A percentile compares a stretch with the other conserved stretches of the same genome.
Evolutionary conservation across 2,888 invertebrate species (phyloP).

Genomic region (Drosophila subsilvestris): DNA sequence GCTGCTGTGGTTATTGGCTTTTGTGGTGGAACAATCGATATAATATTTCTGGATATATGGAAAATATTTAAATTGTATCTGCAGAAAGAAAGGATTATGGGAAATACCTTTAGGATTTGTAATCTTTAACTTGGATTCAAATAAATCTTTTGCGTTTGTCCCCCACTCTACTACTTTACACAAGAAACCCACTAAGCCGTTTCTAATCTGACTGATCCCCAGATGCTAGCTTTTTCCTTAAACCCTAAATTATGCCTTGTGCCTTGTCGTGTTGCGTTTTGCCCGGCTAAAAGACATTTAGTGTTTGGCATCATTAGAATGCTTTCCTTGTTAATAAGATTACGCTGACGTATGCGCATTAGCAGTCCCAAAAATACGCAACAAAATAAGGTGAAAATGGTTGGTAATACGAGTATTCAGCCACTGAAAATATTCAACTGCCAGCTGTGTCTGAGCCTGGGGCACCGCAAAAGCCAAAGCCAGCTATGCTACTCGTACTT

Average conservation of each 20-base stretch:
- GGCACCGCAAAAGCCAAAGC: conserved; percentile 21
- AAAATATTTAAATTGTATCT: too few relatives aligned
- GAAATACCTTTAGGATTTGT: too few relatives aligned
- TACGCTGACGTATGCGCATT: conserved; percentile 33
- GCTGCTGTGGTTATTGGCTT: too few relatives aligned
- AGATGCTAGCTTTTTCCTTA: not conserved
- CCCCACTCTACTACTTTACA: not conserved
- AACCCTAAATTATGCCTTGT: conserved; percentile 5
- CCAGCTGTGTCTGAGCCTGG: conserved; percentile 23
- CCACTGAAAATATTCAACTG: conserved; percentile 12
- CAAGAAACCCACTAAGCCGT: not conserved
- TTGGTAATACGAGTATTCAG: not conserved
- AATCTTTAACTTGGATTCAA: too few relatives aligned
- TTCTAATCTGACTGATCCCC: conserved; percentile 31
- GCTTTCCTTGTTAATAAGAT: conserved; percentile 38
- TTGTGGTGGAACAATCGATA: too few relatives aligned
- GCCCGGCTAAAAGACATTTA: conserved; percentile 14
- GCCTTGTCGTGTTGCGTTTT: conserved; percentile 4
- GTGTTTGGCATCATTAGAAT: conserved; percentile 38
- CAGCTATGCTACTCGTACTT: not conserved
- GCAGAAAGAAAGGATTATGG: too few relatives aligned
- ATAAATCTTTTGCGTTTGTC: not conserved
- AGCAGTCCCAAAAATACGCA: conserved; percentile 1
- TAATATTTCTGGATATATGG: too few relatives aligned
- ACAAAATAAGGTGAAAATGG: conserved; percentile 22